phyloP scores from a whole-genome alignment of 2,113 vertebrate species.

The Phalacrocorax carbo region DNA sequence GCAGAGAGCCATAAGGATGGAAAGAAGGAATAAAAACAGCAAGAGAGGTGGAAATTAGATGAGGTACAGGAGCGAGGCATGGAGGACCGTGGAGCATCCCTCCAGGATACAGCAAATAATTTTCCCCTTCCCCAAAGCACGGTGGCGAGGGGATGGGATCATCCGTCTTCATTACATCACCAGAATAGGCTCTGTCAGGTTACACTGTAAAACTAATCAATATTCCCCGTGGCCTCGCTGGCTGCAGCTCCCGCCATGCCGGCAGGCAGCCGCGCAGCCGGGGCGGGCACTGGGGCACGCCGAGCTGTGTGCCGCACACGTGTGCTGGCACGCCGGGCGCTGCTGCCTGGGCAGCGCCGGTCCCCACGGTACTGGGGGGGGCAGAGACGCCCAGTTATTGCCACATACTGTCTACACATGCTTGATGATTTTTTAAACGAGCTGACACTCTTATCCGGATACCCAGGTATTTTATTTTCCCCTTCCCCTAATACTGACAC shows the following conservation, averaged over 20 bases:
- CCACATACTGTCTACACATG: background rate
- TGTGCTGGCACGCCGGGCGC: background rate
- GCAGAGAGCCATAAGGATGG: background rate
- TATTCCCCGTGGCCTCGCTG: conserved; percentile 48
- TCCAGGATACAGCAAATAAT: conserved; percentile 17
- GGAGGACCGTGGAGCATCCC: background rate
- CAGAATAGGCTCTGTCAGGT: conserved; percentile 65
- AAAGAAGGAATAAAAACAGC: background rate
- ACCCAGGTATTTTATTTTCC: background rate
- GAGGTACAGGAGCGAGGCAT: background rate
- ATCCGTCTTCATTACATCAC: conserved; percentile 76
- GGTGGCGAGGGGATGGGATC: conserved; percentile 31
- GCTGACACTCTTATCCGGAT: fast-evolving
- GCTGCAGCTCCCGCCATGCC: background rate
- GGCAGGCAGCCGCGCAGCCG: background rate
- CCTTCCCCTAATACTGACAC: fast-evolving
- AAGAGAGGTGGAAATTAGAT: background rate
- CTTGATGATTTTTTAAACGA: fast-evolving
- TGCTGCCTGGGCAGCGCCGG: background rate
- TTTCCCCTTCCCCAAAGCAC: conserved; percentile 29
- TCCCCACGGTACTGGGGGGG: background rate
- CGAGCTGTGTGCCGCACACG: background rate
- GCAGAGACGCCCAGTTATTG: fast-evolving
- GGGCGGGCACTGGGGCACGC: background rate
- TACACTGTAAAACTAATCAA: conserved; percentile 69